Base-by-base conservation (phyloP, 2,797 vertebrate species). In the Glossophaga mutica region DNA sequence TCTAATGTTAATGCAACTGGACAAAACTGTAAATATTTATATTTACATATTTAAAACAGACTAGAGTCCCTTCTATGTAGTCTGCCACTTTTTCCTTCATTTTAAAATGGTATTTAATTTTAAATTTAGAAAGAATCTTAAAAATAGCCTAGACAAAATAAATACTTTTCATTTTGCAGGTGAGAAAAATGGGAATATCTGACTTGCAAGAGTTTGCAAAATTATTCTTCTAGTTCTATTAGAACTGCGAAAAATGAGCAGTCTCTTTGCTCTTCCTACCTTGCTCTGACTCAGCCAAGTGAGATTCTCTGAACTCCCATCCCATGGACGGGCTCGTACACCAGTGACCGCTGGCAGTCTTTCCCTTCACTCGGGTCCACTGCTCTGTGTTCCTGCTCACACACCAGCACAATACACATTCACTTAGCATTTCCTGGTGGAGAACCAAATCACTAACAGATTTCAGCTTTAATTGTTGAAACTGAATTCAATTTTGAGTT, bases 21-120 rank as follows among this genome's bases (percentile, higher is more conserved):
- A 52, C 19, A 94, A 74, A 84, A 44, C 2, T 76, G 70, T 86
- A 91, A 39, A n/a, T 74, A 87, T 77, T 79, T 96, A n/a, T 76
- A 90, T 44, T 74, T 65, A 26, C 79, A 71, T 88, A 6, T 87
- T 1, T 87, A 76, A 50, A 26, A 86, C 0, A 74, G 32, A 50
- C 42, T 34, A 4, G 8, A 57, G 46, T 5, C 18, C 14, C 21
- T 81, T 81, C 9, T 24, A 42, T 70, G 76, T 48, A 82, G 52
- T n/a, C 19, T 77, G 15, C 6, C 32, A 4, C 34, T 39, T 65
- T 62, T 46, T 62, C 26, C 52, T 87, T 94, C 26, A 46, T 46
- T 92, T 76, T 37, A 70, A 78, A 78, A 65, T 83, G 7, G 62
- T 71, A 55, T 29, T 71, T 46, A 34, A 37, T 52, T 79, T 96